Base-by-base conservation (phyloP, 2,113 vertebrate species). In the Anguilla rostrata region DNA sequence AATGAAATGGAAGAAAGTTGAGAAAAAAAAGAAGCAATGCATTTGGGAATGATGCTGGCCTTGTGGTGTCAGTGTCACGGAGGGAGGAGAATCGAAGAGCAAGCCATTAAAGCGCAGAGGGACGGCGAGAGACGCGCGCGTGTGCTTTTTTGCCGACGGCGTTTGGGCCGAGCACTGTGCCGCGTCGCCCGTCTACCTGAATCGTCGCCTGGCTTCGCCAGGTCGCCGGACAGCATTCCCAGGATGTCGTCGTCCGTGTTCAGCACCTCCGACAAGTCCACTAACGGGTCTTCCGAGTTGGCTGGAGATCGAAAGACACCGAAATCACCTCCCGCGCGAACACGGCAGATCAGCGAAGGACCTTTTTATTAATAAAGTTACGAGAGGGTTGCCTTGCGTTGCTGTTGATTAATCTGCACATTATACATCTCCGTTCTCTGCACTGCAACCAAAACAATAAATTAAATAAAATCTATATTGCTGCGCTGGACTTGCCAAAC, bases 161-260 rank as follows among this genome's bases (percentile, higher is more conserved):
- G 9, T 41, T n/a, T 53, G 41, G n/a, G 9, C 66, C 40, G 39
- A 41, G 4, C 2, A 15, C 39, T 8, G 39, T 1, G 39, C 78
- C 39, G 39, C 20, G 15, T 18, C 15, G 39, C 78, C 71, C 71
- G 3, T 89, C 88, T 95, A 97, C 97, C 96, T 80, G 97, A 94
- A 88, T 95, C 95, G 90, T 95, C 94, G 86, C 94, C 94, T 90
- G 97, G 95, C 91, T 97, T 97, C 82, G 94, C 96, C 91, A 98
- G 94, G 92, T 97, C 96, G 90, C 97, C 97, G 57, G 97, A 97
- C 90, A 98, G 96, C 88, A 98, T 97, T 86, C 97, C 97, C 92
- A 99, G 96, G 88, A 99, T 97, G 93, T 99, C 97, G 89, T 98
- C 97, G 14, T 99, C 97, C 34, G 97, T 97, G 90, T 96, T 98